These are phyloP conservation scores for Pimpla rufipes DNA, from an alignment of 2,888 invertebrate species.

Conservation along the genomic window DNA sequence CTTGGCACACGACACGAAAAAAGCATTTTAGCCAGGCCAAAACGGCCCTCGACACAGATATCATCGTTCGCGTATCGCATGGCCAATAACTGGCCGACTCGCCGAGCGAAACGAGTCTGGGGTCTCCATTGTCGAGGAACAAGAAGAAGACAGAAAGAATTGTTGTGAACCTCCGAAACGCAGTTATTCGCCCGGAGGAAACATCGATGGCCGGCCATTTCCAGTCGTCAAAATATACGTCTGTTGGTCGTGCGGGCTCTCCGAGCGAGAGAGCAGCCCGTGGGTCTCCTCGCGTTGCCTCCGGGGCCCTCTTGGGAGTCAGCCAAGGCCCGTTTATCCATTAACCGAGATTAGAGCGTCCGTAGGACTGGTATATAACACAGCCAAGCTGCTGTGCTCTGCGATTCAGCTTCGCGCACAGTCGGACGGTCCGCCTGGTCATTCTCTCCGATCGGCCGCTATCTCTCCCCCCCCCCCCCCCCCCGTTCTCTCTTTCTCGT, in stretches of 20 bases:
- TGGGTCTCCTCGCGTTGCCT: constrained; percentile 45
- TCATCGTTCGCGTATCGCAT: too few relatives aligned
- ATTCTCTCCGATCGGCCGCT: constrained; percentile 54
- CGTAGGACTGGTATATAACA: constrained; percentile 31
- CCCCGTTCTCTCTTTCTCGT: constrained; percentile 31
- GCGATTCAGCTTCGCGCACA: constrained; percentile 39
- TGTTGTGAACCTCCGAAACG: constrained; percentile 31
- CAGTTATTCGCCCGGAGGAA: constrained; percentile 64
- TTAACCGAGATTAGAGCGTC: constrained; percentile 78
- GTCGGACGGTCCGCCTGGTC: constrained; percentile 47
- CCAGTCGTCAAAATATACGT: constrained; percentile 85
- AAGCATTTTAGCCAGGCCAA: too few relatives aligned
- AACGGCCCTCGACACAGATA: too few relatives aligned
- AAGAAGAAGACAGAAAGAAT: constrained; percentile 36
- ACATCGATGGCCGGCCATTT: constrained; percentile 79
- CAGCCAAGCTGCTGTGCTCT: not conserved
- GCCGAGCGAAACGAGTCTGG: not conserved
- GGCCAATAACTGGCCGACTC: constrained; percentile 2
- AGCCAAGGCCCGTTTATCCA: constrained; percentile 77
- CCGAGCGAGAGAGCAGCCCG: constrained; percentile 56
- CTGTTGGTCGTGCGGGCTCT: constrained; percentile 75
- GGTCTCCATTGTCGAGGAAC: constrained; percentile 30
- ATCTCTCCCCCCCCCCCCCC: not conserved
- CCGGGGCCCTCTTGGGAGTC: constrained; percentile 64
- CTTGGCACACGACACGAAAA: too few relatives aligned